Evolutionary conservation across 2,888 invertebrate genomes (phyloP), one percentile per base, ranked within the genome.

Genomic region (Craniophora ligustri): DNA sequence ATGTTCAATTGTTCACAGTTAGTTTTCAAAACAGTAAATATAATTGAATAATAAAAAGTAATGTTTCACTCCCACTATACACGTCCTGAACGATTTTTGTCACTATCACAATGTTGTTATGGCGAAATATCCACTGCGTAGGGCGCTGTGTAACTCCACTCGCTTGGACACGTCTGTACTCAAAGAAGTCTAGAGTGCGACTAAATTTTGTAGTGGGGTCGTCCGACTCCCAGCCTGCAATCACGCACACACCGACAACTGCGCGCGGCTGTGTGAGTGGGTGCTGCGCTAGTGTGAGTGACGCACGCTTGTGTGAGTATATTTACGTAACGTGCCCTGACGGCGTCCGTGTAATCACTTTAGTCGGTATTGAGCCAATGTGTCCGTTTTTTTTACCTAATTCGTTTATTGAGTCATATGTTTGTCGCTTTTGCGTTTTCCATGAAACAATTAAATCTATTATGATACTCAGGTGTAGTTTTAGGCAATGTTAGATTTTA

Each of bases 131-230:
- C 85, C 89, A 89, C 84, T 84, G 79, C 81, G 83, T 84, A 81
- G 86, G 82, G 76, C 75, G 80, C 73, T 78, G 76, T 81, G 84
- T 85, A 76, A 81, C 81, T 86, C 81, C 79, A 79, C 76, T 74
- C 63, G 75, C 73, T 84, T 81, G 84, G 78, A 79, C 83, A 82
- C 86, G 92, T 87, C 88, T 86, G 78, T 74, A 76, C 86, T 70
- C 77, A 65, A 65, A 76, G 78, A 79, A 76, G 86, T 84, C 86
- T 86, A 81, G 88, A 88, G 89, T 79, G 84, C 83, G 91, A 93
- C 92, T 92, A 83, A 91, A 85, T 78, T 86, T 86, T 87, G 92
- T 92, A 91, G 93, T 88, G 93, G 92, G 93, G 92, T 89, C 89
- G 88, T 75, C 75, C 78, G 87, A 87, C 82, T 85, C 84, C 88